These are phyloP conservation scores for Apamea epomidion DNA, from an alignment of 2,888 invertebrate species.

Conservation along the genomic window DNA sequence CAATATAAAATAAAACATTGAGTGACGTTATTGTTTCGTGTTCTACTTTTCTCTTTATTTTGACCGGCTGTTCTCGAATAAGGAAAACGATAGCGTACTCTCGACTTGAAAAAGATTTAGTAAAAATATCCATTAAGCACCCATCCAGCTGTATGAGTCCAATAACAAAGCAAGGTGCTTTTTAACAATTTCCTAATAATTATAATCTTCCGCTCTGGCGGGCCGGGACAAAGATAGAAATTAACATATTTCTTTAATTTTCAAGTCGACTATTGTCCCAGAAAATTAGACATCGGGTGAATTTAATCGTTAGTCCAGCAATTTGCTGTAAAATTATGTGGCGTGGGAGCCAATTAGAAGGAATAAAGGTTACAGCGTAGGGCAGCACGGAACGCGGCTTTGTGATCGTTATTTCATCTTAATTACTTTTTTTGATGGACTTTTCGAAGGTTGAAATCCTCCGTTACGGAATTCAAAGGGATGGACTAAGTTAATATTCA, in stretches of 20 bases:
- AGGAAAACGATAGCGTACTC: constrained; percentile 68
- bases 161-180: constrained; percentile 79
- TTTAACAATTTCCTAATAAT: constrained; percentile 86
- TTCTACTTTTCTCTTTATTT: constrained; percentile 61
- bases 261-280: constrained; percentile 86
- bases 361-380: constrained; percentile 70
- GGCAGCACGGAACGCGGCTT: constrained; percentile 71
- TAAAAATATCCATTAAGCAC: constrained; percentile 74
- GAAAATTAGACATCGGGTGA: constrained; percentile 85
- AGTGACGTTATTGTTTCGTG: constrained; percentile 66
- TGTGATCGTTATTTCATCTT: constrained; percentile 83
- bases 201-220: constrained; percentile 89
- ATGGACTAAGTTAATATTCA: constrained; percentile 76
- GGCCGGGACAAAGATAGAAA: constrained; percentile 85
- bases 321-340: constrained; percentile 85
- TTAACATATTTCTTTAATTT: constrained; percentile 89
- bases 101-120: constrained; percentile 69
- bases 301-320: constrained; percentile 82
- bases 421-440: constrained; percentile 82
- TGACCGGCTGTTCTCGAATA: constrained; percentile 62
- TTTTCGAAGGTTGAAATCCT: constrained; percentile 74
- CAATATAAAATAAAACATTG: constrained; percentile 62
- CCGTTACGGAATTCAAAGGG: constrained; percentile 71
- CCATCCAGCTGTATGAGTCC: constrained; percentile 71
- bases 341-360: constrained; percentile 83